A percentile compares a stretch with the other conserved stretches of the same genome.
Evolutionary conservation across 1,140 invertebrate species (phyloP).

Genomic region (Notospermus geniculatus): DNA sequence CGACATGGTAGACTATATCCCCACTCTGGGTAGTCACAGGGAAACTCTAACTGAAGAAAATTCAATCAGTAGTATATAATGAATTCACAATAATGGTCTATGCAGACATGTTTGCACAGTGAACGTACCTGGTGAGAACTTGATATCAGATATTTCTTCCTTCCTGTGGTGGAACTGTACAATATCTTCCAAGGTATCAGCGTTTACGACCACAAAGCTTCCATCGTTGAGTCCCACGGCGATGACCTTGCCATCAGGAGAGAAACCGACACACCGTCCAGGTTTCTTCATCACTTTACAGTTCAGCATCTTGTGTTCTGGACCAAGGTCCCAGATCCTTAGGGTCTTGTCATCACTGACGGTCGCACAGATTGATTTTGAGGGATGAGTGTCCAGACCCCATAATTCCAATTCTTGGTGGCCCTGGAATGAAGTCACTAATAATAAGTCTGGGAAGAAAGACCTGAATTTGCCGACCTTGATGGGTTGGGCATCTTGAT

Average conservation of each 20-base stretch:
- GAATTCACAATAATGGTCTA: no score
- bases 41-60: no score
- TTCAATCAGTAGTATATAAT: no score
- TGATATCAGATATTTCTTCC: slow-evolving; percentile 56
- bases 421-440: no score
- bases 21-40: slow-evolving; percentile 47
- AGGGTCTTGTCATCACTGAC: slow-evolving; percentile 55
- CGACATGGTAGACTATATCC: slow-evolving; percentile 55
- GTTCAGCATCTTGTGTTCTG: slow-evolving; percentile 43
- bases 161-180: slow-evolving; percentile 50
- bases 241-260: slow-evolving; percentile 50
- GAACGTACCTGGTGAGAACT: slow-evolving; percentile 53
- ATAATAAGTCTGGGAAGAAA: no score
- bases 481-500: no score
- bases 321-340: slow-evolving; percentile 45
- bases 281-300: slow-evolving; percentile 49
- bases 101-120: no score
- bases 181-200: slow-evolving; percentile 49
- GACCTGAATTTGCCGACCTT: no score
- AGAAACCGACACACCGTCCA: slow-evolving; percentile 47
- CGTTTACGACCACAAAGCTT: slow-evolving; percentile 53
- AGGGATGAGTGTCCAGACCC: slow-evolving; percentile 53
- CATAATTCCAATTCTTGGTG: slow-evolving; percentile 55
- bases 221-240: slow-evolving; percentile 56
- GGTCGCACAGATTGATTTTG: slow-evolving; percentile 45